A percentile compares a stretch with the other conserved stretches of the same genome.
phyloP scores from a whole-genome alignment of 1,140 invertebrate species.

The Antheraea mylitta region DNA sequence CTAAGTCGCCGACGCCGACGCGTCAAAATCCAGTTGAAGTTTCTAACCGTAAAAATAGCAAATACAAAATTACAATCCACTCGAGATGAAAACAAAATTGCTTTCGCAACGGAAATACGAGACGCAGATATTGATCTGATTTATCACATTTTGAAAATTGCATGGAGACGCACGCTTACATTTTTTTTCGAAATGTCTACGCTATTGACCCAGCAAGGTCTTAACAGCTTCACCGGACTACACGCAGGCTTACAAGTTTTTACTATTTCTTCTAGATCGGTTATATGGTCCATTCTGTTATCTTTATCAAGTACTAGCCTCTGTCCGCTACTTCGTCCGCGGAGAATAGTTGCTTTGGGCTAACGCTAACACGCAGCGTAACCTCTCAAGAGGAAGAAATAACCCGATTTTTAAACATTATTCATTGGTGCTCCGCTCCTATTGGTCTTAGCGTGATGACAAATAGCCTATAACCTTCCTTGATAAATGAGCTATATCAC shows the following conservation, averaged over 20 bases:
- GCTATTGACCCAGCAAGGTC: no score
- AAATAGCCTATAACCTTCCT: no score
- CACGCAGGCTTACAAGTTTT: conserved; percentile 1
- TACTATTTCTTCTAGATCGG: conserved; percentile 1
- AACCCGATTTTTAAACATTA: no score
- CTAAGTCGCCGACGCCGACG: neutral
- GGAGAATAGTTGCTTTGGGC: no score
- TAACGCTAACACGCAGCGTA: no score
- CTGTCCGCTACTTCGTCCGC: no score
- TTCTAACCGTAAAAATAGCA: conserved; percentile 15
- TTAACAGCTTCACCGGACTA: no score
- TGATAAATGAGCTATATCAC: no score
- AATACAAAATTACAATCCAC: conserved; percentile 15
- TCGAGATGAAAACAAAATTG: conserved; percentile 31
- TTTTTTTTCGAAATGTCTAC: no score
- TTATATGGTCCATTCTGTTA: conserved; percentile 5
- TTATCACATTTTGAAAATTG: conserved; percentile 32
- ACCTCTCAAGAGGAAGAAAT: no score
- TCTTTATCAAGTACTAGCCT: conserved; percentile 4
- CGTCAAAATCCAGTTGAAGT: neutral
- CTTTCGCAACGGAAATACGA: conserved; percentile 24
- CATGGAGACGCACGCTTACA: conserved; percentile 14
- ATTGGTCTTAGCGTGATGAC: no score
- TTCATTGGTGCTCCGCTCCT: no score
- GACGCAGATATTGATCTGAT: conserved; percentile 30